These are phyloP conservation scores for Rugalucina vietnamica DNA, from an alignment of 2,888 invertebrate genomes.

Conservation along the genomic window DNA sequence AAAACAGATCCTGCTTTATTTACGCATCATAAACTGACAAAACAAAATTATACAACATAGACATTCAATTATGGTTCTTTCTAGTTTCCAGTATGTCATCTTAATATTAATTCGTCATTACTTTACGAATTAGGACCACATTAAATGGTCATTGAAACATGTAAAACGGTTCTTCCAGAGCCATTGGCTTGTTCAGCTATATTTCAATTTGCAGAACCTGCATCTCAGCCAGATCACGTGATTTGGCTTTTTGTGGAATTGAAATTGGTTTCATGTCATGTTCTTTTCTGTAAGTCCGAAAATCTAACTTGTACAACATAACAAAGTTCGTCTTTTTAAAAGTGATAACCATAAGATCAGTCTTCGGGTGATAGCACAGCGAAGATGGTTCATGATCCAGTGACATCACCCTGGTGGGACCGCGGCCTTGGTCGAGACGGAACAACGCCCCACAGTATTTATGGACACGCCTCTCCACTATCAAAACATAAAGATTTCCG, in stretches of 20 bases:
- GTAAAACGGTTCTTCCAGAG: no score
- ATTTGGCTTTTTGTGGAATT: conserved; percentile 12
- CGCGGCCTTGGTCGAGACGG: conserved; percentile 36
- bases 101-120: no score
- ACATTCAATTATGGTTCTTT: no score
- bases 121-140: no score
- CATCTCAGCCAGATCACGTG: not conserved
- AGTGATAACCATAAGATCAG: conserved; percentile 47
- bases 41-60: no score
- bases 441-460: conserved; percentile 54
- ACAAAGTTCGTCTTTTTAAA: conserved; percentile 53
- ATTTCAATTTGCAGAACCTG: not conserved
- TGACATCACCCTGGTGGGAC: conserved; percentile 50
- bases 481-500: conserved; percentile 53
- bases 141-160: no score
- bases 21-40: no score
- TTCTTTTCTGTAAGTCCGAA: conserved; percentile 38
- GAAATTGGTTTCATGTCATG: conserved; percentile 25
- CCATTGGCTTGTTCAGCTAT: no score
- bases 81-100: no score
- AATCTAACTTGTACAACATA: conserved; percentile 43
- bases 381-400: conserved; percentile 46
- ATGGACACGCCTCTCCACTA: conserved; percentile 45
- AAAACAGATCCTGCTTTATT: no score
- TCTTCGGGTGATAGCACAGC: conserved; percentile 43